Base-by-base conservation (phyloP, 92 coral and sea anemone species). In the Plumapathes pennacea region DNA sequence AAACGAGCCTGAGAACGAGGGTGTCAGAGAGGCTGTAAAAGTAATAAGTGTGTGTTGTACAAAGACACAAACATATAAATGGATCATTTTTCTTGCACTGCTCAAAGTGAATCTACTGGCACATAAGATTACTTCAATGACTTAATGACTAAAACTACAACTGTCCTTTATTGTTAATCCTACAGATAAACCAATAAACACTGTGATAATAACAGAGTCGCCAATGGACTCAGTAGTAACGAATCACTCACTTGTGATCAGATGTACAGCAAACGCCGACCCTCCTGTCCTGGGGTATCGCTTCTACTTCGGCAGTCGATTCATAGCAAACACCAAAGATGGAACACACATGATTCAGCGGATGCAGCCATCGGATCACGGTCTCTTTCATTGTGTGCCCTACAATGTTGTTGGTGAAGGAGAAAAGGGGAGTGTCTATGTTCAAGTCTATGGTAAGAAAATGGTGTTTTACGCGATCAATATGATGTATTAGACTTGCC, bases 391-490 rank as follows among this genome's bases (percentile, higher is more conserved):
- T 0, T 77, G 84, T 42, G 50, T 30, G 6, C 84, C 84, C 21
- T 32, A 41, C 15, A 77, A 77, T 51, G 17, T 29, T 38, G 32
- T 77, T 32, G 84, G 84, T 9, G 18, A 20, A 11, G 84, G 84
- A 9, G 49, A 33, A 14, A 17, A 57, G 6, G 78, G 57, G 3
- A 9, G 32, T 4, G 38, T 60, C 19, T 60, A 69, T 32, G 39
- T 76, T 36, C 66, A 76, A 21, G 80, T 73, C 11, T 21, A 46
- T n/a, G n/a, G n/a, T n/a, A n/a, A n/a, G n/a, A n/a, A n/a, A n/a
- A n/a, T n/a, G n/a, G n/a, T n/a, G n/a, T n/a, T n/a, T n/a, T n/a
- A n/a, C n/a, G n/a, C n/a, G n/a, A n/a, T n/a, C n/a, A n/a, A n/a
- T n/a, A n/a, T n/a, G n/a, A n/a, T n/a, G n/a, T n/a, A n/a, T n/a